phyloP scores from a whole-genome alignment of 2,113 vertebrate species.

The Notothenia coriiceps region DNA sequence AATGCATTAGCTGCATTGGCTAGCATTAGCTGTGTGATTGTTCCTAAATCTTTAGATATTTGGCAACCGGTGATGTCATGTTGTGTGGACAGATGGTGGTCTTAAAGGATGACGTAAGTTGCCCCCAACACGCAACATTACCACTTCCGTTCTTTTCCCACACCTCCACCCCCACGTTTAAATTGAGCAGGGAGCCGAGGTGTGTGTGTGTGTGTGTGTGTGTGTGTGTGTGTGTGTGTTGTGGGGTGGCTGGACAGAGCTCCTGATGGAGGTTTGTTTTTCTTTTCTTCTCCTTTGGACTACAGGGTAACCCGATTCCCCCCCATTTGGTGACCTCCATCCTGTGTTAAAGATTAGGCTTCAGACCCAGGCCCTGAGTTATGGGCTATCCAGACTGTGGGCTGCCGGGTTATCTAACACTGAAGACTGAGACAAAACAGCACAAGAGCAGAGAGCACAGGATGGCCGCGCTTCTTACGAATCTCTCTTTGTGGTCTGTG shows the following conservation, averaged over 20 bases:
- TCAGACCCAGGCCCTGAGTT: constrained; percentile 52
- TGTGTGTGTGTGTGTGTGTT: neutral
- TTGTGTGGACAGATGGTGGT: constrained; percentile 29
- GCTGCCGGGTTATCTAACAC: constrained; percentile 66
- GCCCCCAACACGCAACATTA: constrained; percentile 9
- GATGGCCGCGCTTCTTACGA: constrained; percentile 25
- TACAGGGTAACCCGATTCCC: constrained; percentile 61
- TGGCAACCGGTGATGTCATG: neutral
- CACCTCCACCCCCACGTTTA: constrained; percentile 40
- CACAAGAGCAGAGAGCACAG: constrained; percentile 15
- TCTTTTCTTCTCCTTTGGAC: constrained; percentile 66
- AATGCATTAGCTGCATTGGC: no score
- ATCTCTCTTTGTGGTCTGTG: constrained; percentile 54
- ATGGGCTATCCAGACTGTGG: constrained; percentile 68
- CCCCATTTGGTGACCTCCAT: constrained; percentile 56
- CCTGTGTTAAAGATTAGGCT: constrained; percentile 47
- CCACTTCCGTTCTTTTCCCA: constrained; percentile 3
- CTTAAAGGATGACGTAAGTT: constrained; percentile 48
- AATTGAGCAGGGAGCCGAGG: constrained; percentile 71
- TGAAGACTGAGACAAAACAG: constrained; percentile 47
- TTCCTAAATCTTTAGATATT: neutral
- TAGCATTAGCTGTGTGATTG: neutral
- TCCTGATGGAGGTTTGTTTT: constrained; percentile 76
- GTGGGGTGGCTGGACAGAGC: constrained; percentile 29
- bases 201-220: constrained; percentile 1